Evolutionary conservation across 1,140 invertebrate species (phyloP).

Genomic region (Anastrepha obliqua): DNA sequence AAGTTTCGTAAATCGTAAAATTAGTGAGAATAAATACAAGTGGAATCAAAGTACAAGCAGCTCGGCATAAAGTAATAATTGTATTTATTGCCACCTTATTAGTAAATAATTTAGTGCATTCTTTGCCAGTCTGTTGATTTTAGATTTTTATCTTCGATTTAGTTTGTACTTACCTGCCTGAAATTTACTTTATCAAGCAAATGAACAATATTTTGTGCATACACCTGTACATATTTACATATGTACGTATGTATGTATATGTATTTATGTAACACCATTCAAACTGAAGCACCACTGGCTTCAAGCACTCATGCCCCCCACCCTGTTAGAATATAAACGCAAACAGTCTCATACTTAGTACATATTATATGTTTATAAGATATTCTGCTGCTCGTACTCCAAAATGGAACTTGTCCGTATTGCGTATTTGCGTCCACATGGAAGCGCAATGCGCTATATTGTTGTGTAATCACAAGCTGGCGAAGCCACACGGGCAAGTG

Average conservation of each 20-base stretch:
- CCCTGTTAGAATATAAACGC: not conserved
- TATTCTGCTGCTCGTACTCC: slow-evolving; percentile 30
- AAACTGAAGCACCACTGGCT: not conserved
- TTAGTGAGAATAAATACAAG: too few species aligned
- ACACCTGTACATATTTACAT: not conserved
- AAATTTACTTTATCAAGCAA: not conserved
- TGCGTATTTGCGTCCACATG: slow-evolving; percentile 45
- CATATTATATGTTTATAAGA: not conserved
- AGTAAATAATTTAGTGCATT: too few species aligned
- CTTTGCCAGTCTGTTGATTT: too few species aligned
- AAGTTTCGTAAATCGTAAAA: too few species aligned
- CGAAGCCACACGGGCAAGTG: slow-evolving; percentile 18
- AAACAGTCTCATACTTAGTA: not conserved
- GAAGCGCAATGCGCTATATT: slow-evolving; percentile 41
- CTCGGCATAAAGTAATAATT: too few species aligned
- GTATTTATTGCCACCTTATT: too few species aligned
- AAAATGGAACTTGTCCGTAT: slow-evolving; percentile 39
- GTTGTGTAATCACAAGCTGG: slow-evolving; percentile 36
- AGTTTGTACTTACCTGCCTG: slow-evolving; percentile 1
- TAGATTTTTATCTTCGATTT: not conserved
- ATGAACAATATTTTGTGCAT: not conserved
- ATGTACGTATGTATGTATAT: not conserved
- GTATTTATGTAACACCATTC: not conserved
- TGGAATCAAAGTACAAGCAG: too few species aligned
- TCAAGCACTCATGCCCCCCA: not conserved